Conservation (phyloP, 1,140 invertebrate genomes). For the Colletes latitarsis region DNA sequence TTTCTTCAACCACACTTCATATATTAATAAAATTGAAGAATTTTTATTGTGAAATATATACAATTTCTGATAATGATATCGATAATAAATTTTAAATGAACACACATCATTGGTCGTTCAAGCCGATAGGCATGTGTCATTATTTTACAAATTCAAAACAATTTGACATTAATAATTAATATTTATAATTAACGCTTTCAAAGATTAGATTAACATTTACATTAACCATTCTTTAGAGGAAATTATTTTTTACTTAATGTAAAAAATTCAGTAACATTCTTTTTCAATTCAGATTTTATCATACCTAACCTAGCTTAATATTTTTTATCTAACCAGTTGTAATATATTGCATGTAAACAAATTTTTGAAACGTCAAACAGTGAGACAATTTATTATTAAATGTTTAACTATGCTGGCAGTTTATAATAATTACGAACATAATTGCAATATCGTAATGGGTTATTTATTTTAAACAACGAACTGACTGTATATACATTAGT, state of each 20-base stretch:
- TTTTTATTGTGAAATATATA: not conserved
- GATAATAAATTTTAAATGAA: slow-evolving; percentile 1
- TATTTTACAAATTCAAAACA: not conserved
- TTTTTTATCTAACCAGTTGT: not conserved
- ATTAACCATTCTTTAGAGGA: not conserved
- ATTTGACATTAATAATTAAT: not conserved
- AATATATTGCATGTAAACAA: not conserved
- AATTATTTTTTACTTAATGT: not conserved
- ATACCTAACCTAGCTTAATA: slow-evolving; percentile 2
- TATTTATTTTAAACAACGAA: slow-evolving; percentile 13
- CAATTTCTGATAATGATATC: not conserved
- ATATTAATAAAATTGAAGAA: not conserved
- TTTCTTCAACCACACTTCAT: not conserved
- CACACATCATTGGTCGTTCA: not conserved
- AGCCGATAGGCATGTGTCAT: not conserved
- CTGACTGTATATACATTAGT: not conserved
- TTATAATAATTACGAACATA: not conserved
- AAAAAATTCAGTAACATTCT: not conserved
- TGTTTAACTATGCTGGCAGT: not conserved
- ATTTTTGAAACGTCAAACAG: not conserved
- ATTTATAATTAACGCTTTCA: not conserved
- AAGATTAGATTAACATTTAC: not conserved
- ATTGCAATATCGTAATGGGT: not conserved
- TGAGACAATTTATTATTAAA: not conserved
- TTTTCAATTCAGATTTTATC: not conserved